Evolutionary conservation across 1,140 invertebrate species (phyloP).

Genomic region (Harlomillsia oculata): DNA sequence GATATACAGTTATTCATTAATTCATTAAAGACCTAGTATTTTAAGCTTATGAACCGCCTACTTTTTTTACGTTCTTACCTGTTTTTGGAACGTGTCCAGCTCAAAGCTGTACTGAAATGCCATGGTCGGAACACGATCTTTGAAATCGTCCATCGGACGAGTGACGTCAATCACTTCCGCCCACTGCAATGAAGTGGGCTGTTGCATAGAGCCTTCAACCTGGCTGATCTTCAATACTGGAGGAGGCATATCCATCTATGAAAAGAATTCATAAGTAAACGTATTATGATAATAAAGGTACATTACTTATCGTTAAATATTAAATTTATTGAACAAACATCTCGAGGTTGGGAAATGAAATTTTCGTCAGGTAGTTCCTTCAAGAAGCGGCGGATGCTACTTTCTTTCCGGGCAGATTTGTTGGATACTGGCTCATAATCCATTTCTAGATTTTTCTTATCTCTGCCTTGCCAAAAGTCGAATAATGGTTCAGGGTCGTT

Average conservation of each 20-base stretch:
- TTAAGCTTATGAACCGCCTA: neutral
- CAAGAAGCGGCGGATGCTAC: conserved; percentile 5
- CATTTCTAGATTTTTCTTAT: neutral
- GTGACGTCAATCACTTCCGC: conserved; percentile 74
- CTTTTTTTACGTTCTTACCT: conserved; percentile 41
- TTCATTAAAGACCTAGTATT: neutral
- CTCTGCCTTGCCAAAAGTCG: conserved; percentile 25
- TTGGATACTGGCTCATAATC: conserved; percentile 8
- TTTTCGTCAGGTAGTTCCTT: conserved; percentile 13
- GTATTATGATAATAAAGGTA: neutral
- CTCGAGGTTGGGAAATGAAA: too few relatives aligned
- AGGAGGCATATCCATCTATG: conserved; percentile 37
- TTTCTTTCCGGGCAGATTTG: conserved; percentile 18
- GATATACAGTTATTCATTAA: neutral
- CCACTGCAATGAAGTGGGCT: conserved; percentile 46
- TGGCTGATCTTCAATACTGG: conserved; percentile 48
- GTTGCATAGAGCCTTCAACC: conserved; percentile 23
- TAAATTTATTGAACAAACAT: too few relatives aligned
- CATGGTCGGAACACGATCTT: conserved; percentile 70
- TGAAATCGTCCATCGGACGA: conserved; percentile 68
- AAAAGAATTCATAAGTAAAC: neutral
- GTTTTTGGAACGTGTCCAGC: conserved; percentile 93
- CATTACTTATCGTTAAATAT: neutral
- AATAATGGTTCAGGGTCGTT: neutral
- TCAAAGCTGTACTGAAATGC: conserved; percentile 85